A percentile compares a stretch with the other conserved stretches of the same genome.
Conservation (phyloP, 1,140 invertebrate genomes). For the Araneus ventricosus region DNA sequence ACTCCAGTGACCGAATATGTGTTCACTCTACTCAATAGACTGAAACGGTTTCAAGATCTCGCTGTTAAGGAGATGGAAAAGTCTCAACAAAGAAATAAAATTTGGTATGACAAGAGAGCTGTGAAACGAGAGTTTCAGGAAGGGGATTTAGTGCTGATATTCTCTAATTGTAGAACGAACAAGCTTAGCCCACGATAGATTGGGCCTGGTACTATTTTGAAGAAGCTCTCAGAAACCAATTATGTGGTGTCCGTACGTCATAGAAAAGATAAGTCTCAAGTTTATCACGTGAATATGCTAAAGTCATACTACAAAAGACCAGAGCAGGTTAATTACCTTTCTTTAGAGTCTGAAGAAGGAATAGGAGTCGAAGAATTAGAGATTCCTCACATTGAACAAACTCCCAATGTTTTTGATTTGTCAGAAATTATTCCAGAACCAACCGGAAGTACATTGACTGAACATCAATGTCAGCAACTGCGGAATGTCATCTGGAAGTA, state of each 20-base stretch:
- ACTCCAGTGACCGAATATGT: not conserved
- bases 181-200: not conserved
- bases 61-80: too few species aligned
- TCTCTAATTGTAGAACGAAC: not conserved
- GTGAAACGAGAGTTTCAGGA: not conserved
- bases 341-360: not conserved
- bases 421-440: not conserved
- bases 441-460: not conserved
- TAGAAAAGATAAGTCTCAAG: not conserved
- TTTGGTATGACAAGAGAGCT: conserved; percentile 22
- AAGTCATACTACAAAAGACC: conserved; percentile 13
- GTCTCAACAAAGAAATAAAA: not conserved
- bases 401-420: not conserved
- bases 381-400: not conserved
- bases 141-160: not conserved
- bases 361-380: not conserved
- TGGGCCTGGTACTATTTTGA: not conserved
- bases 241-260: not conserved
- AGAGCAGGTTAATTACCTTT: not conserved
- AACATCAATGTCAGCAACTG: not conserved
- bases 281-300: conserved; percentile 11
- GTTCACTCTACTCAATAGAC: not conserved
- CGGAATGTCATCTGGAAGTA: not conserved
- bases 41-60: not conserved
- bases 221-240: conserved; percentile 8